These are phyloP conservation scores for Tyto alba DNA, from an alignment of 2,113 vertebrate species.

Conservation along the genomic window DNA sequence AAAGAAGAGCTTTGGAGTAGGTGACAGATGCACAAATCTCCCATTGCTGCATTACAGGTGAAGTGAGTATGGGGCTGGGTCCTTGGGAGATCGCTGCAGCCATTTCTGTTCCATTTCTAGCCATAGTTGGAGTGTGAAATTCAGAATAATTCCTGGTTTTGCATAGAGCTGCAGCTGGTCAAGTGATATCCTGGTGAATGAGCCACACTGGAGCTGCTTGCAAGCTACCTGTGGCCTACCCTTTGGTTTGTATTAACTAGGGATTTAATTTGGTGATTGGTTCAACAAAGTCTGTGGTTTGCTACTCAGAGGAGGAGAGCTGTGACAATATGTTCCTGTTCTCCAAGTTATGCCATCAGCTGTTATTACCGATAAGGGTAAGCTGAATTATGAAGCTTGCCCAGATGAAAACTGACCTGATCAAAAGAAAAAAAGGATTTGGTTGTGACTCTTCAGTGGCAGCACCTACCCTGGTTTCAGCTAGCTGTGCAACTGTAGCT, in stretches of 20 bases:
- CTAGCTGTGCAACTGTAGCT: not conserved
- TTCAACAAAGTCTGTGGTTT: not conserved
- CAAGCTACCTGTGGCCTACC: not conserved
- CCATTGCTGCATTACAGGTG: not conserved
- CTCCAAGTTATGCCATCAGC: not conserved
- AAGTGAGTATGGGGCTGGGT: not conserved
- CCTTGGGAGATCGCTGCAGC: not conserved
- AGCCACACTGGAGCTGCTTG: not conserved
- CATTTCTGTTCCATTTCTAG: rapidly evolving
- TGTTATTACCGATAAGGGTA: not conserved
- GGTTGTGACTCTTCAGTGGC: not conserved
- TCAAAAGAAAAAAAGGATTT: not conserved
- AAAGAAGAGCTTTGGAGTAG: not conserved
- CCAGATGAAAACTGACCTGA: not conserved
- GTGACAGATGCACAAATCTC: not conserved
- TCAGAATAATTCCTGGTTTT: not conserved
- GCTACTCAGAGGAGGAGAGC: not conserved
- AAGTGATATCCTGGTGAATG: not conserved
- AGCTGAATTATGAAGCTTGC: not conserved
- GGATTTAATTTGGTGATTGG: not conserved
- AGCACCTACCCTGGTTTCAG: not conserved
- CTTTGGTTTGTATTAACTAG: not conserved
- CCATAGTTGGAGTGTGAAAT: not conserved
- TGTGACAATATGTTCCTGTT: not conserved
- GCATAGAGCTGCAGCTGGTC: not conserved